phyloP scores from a whole-genome alignment of 2,888 invertebrate genomes.

The Drosophila demipolita region DNA sequence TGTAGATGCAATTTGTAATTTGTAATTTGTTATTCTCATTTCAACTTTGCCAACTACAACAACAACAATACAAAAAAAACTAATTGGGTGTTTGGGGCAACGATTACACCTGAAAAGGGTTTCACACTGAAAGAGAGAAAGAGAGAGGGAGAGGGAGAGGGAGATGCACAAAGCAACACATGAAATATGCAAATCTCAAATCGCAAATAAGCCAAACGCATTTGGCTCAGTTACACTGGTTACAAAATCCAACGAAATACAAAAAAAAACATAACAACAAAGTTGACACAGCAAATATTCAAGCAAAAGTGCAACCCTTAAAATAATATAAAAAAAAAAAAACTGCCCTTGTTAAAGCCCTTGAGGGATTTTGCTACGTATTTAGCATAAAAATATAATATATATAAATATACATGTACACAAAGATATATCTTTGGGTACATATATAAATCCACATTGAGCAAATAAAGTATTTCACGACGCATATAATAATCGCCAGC shows the following conservation, averaged over 20 bases:
- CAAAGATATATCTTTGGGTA: background rate
- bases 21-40: conserved; percentile 63
- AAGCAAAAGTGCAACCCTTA: conserved; percentile 54
- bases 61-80: conserved; percentile 14
- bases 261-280: background rate
- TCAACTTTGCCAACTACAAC: conserved; percentile 11
- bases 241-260: background rate
- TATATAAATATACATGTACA: conserved; percentile 11
- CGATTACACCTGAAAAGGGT: conserved; percentile 42
- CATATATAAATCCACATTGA: conserved; percentile 1
- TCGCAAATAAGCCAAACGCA: conserved; percentile 69
- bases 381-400: conserved; percentile 50
- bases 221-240: conserved; percentile 56
- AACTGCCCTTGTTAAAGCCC: conserved; percentile 7
- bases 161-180: conserved; percentile 14
- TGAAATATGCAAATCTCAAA: conserved; percentile 72
- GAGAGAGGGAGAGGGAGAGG: background rate
- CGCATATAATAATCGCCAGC: conserved; percentile 45
- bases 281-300: conserved; percentile 34
- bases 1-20: conserved; percentile 63
- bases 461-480: conserved; percentile 45
- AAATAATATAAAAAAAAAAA: conserved; percentile 26
- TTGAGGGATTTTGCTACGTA: conserved; percentile 31
- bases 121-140: background rate
- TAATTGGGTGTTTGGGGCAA: conserved; percentile 50